Evolutionary conservation across 2,888 invertebrate species (phyloP), one percentile per base, ranked within the genome.

Genomic region (Ennomos erosarius): DNA sequence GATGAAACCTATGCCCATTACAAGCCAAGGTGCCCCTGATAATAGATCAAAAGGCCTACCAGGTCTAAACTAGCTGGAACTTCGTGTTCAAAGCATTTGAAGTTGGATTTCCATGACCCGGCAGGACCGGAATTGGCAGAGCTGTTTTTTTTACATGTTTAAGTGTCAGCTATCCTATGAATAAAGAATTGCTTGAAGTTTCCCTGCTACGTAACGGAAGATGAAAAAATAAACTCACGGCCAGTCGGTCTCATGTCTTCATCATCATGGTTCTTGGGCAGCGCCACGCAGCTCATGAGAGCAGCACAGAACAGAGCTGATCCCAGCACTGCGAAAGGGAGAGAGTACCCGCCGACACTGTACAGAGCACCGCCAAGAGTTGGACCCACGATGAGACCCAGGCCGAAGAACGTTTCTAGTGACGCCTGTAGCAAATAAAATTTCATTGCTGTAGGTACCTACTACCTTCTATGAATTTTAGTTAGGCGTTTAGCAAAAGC

Each of bases 351-450:
- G 1, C 97, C 97, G 9, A 94, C 75, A 78, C 95, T 93, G 80
- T 96, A 98, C 0, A 98, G 91, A 0, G 96, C 95, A 0, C 98
- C 98, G 0, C 98, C 98, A 9, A 98, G 94, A 0, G 97, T 97
- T 0, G 98, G 98, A 0, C 98, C 98, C 0, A 97, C 96, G 59
- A 98, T 98, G 57, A 98, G 93, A 1, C 95, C 98, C 73, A 94
- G 93, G 0, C 98, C 98, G 79, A 97, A 98, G 84, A 97, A 98
- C 0, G 98, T 97, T 86, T 97, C 97, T 44, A 97, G 82, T 0
- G 96, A 96, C 1, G 97, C 97, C 96, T 96, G 79, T 1, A 68
- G 55, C 4, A 38, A 48, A 63, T 37, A 8, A 12, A 11, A 36
- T 40, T 42, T 1, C 26, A 45, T 13, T 34, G 9, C n/a, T 46